These are phyloP conservation scores for Andrena flavipes DNA, from an alignment of 2,888 invertebrate species.

Conservation along the genomic window DNA sequence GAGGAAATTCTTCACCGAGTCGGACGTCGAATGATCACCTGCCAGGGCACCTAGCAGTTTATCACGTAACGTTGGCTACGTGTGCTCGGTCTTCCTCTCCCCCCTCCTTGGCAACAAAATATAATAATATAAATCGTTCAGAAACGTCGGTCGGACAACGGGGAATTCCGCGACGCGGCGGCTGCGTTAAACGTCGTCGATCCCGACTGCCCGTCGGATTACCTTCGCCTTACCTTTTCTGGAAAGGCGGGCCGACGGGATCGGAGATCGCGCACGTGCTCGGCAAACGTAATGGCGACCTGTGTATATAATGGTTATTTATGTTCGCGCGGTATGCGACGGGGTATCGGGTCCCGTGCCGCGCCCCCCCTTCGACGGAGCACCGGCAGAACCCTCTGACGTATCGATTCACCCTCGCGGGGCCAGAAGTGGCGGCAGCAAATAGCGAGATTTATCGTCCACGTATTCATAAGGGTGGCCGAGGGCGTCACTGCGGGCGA, in stretches of 20 bases:
- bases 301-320: slow-evolving; percentile 77
- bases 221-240: slow-evolving; percentile 29
- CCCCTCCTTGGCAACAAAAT: slow-evolving; percentile 47
- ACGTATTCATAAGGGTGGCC: slow-evolving; percentile 76
- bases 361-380: neutral
- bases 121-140: slow-evolving; percentile 70
- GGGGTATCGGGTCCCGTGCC: neutral
- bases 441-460: slow-evolving; percentile 76
- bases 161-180: slow-evolving; percentile 69
- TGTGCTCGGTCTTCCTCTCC: slow-evolving; percentile 16
- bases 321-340: slow-evolving; percentile 69
- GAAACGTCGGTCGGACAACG: slow-evolving; percentile 67
- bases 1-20: slow-evolving; percentile 30
- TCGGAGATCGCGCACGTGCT: slow-evolving; percentile 63
- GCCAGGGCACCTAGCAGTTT: slow-evolving; percentile 41
- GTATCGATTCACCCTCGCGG: slow-evolving; percentile 63
- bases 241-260: slow-evolving; percentile 52
- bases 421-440: slow-evolving; percentile 40
- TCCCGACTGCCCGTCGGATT: slow-evolving; percentile 50
- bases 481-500: slow-evolving; percentile 26
- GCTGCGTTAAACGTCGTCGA: slow-evolving; percentile 69
- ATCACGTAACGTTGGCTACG: slow-evolving; percentile 49
- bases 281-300: slow-evolving; percentile 62
- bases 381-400: slow-evolving; percentile 27
- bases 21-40: slow-evolving; percentile 38